Evolutionary conservation across 37 sponge, comb jelly and placozoan species (phyloP), one percentile per base, ranked within the genome.

Genomic region (Cladorhizidae sp.): DNA sequence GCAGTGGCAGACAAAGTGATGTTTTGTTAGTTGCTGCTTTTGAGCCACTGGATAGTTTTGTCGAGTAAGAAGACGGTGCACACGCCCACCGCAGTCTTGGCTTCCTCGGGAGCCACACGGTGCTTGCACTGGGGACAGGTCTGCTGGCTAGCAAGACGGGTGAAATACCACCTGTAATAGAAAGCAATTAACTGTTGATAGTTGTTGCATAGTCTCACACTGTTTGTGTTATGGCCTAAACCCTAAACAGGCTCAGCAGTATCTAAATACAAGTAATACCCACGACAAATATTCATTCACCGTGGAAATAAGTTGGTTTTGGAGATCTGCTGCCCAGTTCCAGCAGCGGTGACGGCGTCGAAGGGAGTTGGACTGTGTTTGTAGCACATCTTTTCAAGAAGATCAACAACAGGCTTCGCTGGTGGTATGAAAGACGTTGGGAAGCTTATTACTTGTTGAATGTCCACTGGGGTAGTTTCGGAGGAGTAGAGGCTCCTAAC

Each of bases 401-500:
- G 37, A 14, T 12, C 56, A 42, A 5, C 28, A 50, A 51, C 11
- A 57, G 61, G 61, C 21, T 41, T 20, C 9, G n/a, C 15, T 20
- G 32, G 9, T 51, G 14, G 33, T 40, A 14, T 70, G 6, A 22
- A 33, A 22, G 73, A n/a, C n/a, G n/a, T n/a, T n/a, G n/a, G n/a
- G n/a, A n/a, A n/a, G n/a, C n/a, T n/a, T n/a, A n/a, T n/a, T n/a
- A n/a, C n/a, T n/a, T n/a, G n/a, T n/a, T n/a, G n/a, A n/a, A n/a
- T n/a, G n/a, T n/a, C n/a, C n/a, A n/a, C n/a, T n/a, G n/a, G n/a
- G n/a, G n/a, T n/a, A n/a, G n/a, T n/a, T n/a, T n/a, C n/a, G n/a
- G n/a, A n/a, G n/a, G 78, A 55, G 69, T 33, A 85, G 93, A 93
- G 93, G 93, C 93, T 88, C 93, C 93, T 82, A 93, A 71, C 93